Evolutionary conservation across 2,797 vertebrate genomes (phyloP), one percentile per base, ranked within the genome.

Genomic region (Urophycis tenuis): DNA sequence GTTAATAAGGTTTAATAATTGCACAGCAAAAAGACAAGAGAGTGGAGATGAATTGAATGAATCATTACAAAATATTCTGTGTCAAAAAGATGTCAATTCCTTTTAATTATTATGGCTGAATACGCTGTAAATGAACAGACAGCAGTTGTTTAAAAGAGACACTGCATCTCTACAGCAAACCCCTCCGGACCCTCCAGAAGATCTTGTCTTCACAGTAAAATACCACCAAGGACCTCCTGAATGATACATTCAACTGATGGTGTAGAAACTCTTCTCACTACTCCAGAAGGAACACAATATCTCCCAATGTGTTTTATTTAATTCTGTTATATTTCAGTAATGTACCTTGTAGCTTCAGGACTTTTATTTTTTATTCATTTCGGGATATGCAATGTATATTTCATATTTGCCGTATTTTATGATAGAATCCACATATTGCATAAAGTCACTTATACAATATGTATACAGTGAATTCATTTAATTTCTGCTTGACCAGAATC

Each of bases 211-310:
- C 90, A 83, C 95, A 95, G 94, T 95, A 93, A 96, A 93, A 92
- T 94, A 93, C 93, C 96, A 94, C 94, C 94, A 93, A 85, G 80
- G 73, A 90, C 91, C 87, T 94, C 94, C 92, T 91, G 93, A 88
- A 92, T 93, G 92, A 94, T 93, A 92, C 92, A 94, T 95, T 94
- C 92, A 91, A 92, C 93, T 94, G 93, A 93, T 94, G 94, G 93
- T 94, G 95, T 94, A 94, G 94, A 91, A 90, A 94, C 94, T 91
- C 92, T 92, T 94, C 92, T 73, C 3, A 85, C 87, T 84, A 74
- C 84, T 89, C 81, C 74, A 14, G 88, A 86, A 92, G 89, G 93
- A 93, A 93, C 91, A 93, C 91, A 72, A 83, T 90, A 90, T 90
- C 92, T 91, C 86, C 90, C 91, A 92, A 92, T 93, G 91, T 88